Percentiles rank a stretch among this genome's conserved stretches.
Evolutionary conservation across 2,797 vertebrate genomes (phyloP).

Genomic region (Microctenopoma lineatum): DNA sequence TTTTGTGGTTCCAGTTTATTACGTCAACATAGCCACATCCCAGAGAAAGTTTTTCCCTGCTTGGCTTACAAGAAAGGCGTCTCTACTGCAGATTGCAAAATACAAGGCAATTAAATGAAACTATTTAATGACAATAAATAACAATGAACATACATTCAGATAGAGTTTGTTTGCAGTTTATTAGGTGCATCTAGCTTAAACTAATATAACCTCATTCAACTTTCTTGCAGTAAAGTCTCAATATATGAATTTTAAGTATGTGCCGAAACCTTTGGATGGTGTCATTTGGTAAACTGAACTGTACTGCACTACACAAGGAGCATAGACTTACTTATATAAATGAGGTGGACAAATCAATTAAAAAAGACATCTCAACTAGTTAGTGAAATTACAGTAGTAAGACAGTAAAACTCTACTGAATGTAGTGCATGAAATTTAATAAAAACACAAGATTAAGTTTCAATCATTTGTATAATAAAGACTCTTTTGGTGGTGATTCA

Average conservation of each 20-base stretch:
- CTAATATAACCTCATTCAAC: background rate
- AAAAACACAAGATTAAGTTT: background rate
- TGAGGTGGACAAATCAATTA: background rate
- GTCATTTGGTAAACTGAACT: background rate
- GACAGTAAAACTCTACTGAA: conserved; percentile 10
- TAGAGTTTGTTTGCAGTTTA: background rate
- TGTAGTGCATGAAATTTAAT: background rate
- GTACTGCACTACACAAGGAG: background rate
- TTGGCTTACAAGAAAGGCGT: too few relatives aligned
- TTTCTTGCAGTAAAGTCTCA: too few relatives aligned
- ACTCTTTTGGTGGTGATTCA: background rate
- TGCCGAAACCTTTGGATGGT: background rate
- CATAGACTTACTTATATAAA: background rate
- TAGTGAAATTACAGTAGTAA: conserved; percentile 9
- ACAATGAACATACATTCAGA: conserved; percentile 1
- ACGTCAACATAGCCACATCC: background rate
- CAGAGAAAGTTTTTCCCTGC: background rate
- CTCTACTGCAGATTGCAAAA: background rate
- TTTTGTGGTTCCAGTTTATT: background rate
- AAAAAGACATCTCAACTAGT: background rate
- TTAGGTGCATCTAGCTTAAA: background rate
- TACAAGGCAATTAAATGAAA: background rate
- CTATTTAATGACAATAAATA: background rate
- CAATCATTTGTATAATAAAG: conserved; percentile 15
- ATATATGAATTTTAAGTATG: background rate